A percentile compares a stretch with the other conserved stretches of the same genome.
Conservation (phyloP, 1,140 invertebrate genomes). For the Heterodera schachtii region DNA sequence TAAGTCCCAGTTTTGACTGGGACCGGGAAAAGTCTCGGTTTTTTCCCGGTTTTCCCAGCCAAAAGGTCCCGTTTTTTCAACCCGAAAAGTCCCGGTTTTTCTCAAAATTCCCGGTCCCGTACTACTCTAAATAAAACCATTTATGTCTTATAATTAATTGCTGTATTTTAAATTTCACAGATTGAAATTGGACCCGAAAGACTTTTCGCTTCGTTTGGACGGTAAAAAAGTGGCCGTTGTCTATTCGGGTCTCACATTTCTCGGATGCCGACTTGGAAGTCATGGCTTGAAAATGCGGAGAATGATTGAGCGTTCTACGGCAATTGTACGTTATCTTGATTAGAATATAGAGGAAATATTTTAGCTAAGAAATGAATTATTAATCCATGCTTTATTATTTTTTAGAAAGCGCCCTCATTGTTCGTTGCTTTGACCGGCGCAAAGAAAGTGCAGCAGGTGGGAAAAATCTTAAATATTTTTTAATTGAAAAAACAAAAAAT, state of each 20-base stretch:
- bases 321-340: constrained; percentile 68
- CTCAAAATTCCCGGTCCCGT: no score
- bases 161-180: background rate
- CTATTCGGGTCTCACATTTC: constrained; percentile 88
- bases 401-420: background rate
- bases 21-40: no score
- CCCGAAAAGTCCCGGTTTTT: no score
- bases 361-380: background rate
- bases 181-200: constrained; percentile 29
- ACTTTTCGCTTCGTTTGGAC: constrained; percentile 66
- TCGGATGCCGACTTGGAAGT: constrained; percentile 81
- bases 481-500: background rate
- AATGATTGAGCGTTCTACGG: constrained; percentile 80
- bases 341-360: no score
- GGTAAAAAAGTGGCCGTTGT: constrained; percentile 82
- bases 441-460: background rate
- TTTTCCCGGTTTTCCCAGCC: no score
- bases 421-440: background rate
- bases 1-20: no score
- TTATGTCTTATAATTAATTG: no score
- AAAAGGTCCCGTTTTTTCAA: no score
- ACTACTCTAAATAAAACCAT: no score
- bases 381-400: background rate
- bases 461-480: background rate
- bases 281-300: constrained; percentile 83